These are phyloP conservation scores for Caenorhabditis sp. DNA, from an alignment of 2,888 invertebrate species.

Conservation along the genomic window DNA sequence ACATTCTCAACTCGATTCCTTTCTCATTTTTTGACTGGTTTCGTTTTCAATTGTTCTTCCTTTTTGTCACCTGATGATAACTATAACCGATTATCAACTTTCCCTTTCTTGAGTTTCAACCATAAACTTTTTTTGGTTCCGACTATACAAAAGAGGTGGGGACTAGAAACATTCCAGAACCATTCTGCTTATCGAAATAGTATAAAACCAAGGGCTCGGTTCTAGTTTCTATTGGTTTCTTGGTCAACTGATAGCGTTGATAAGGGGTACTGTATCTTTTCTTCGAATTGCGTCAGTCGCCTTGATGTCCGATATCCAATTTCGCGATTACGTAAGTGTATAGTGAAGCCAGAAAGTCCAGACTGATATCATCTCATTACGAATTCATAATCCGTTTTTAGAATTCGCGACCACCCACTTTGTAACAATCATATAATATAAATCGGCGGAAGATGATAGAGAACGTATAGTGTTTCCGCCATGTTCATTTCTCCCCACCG, in stretches of 20 bases:
- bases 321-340: slow-evolving; percentile 1
- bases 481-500: too few relatives aligned
- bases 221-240: not conserved
- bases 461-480: too few relatives aligned
- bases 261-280: too few relatives aligned
- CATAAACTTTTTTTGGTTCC: not conserved
- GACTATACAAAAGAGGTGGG: not conserved
- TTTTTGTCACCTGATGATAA: too few relatives aligned
- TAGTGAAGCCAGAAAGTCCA: not conserved
- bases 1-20: too few relatives aligned
- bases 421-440: too few relatives aligned
- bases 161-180: not conserved
- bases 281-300: not conserved
- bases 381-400: not conserved
- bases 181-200: not conserved
- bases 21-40: too few relatives aligned
- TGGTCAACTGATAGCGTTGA: not conserved
- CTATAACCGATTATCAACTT: not conserved
- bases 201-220: not conserved
- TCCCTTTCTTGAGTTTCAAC: not conserved
- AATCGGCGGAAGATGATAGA: too few relatives aligned
- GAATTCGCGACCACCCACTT: too few relatives aligned
- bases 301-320: not conserved
- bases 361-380: not conserved
- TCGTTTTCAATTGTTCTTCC: too few relatives aligned